phyloP scores from a whole-genome alignment of 30 jellyfish, hydroid and myxozoan species.

The Aurelia coerulea region DNA sequence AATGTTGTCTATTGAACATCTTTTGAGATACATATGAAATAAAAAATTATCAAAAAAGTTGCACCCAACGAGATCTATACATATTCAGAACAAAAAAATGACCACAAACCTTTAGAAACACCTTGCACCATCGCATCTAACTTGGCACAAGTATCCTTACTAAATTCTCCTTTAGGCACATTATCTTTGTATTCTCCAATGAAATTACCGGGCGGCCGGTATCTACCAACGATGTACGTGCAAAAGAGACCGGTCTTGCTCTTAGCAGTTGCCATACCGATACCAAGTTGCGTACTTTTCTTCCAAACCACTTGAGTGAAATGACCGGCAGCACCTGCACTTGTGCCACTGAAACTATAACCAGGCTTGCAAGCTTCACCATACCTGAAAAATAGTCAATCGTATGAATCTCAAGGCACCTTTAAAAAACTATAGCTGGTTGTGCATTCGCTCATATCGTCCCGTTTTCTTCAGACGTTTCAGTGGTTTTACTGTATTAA shows the following conservation, averaged over 20 bases:
- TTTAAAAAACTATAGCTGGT: no score
- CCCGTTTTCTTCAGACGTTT: no score
- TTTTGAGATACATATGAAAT: no score
- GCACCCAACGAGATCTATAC: background rate
- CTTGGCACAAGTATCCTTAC: constrained; percentile 46
- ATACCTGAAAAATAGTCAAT: constrained; percentile 36
- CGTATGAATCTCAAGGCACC: no score
- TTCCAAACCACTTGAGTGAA: constrained; percentile 95
- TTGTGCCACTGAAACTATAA: constrained; percentile 60
- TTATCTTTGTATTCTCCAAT: constrained; percentile 81
- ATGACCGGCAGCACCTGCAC: constrained; percentile 93
- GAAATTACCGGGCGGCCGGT: constrained; percentile 84
- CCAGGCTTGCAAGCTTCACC: constrained; percentile 88
- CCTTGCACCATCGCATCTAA: constrained; percentile 48
- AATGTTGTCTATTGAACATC: no score
- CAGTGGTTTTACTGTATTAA: no score
- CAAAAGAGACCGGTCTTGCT: constrained; percentile 64
- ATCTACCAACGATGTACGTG: constrained; percentile 82
- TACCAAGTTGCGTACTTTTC: constrained; percentile 64
- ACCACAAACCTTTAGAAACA: constrained; percentile 24
- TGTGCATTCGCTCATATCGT: no score
- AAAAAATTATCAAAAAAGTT: no score
- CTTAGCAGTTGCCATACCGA: constrained; percentile 79
- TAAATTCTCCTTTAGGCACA: constrained; percentile 84
- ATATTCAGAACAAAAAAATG: background rate